Evolutionary conservation across 2,888 invertebrate genomes (phyloP).

Genomic region (Aspidiotus rigidus): DNA sequence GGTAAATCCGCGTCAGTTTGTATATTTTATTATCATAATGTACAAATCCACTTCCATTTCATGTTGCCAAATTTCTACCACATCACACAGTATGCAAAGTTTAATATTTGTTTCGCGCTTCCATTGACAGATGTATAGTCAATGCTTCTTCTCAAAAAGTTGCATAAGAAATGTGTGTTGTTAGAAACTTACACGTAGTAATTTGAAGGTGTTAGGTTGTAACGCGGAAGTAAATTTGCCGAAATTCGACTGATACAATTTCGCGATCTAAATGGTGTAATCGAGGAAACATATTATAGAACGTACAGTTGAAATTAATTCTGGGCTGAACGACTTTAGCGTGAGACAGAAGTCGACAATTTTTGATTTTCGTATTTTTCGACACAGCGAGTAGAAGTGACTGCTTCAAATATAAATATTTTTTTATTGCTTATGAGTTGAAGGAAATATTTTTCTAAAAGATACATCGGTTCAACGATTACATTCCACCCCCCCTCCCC

Average conservation of each 20-base stretch:
- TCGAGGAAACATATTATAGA: constrained; percentile 1
- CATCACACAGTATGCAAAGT: constrained; percentile 2
- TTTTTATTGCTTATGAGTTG: too few relatives aligned
- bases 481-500: too few relatives aligned
- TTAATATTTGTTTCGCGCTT: constrained; percentile 3
- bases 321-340: neutral
- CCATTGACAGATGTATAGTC: too few relatives aligned
- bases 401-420: too few relatives aligned
- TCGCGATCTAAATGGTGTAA: neutral
- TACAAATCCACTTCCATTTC: constrained; percentile 4
- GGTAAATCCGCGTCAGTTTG: constrained; percentile 1
- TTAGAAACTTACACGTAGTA: constrained; percentile 1
- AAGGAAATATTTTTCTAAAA: too few relatives aligned
- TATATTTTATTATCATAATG: constrained; percentile 4
- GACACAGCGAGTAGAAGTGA: too few relatives aligned
- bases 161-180: constrained; percentile 1
- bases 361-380: too few relatives aligned
- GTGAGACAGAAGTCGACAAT: too few relatives aligned
- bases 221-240: neutral
- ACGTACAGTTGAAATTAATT: constrained; percentile 4
- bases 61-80: constrained; percentile 4
- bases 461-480: too few relatives aligned
- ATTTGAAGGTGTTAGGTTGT: constrained; percentile 4
- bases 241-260: constrained; percentile 1
- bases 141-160: neutral